Base-by-base conservation (phyloP, 2,888 invertebrate genomes). In the Drosophila testacea region DNA sequence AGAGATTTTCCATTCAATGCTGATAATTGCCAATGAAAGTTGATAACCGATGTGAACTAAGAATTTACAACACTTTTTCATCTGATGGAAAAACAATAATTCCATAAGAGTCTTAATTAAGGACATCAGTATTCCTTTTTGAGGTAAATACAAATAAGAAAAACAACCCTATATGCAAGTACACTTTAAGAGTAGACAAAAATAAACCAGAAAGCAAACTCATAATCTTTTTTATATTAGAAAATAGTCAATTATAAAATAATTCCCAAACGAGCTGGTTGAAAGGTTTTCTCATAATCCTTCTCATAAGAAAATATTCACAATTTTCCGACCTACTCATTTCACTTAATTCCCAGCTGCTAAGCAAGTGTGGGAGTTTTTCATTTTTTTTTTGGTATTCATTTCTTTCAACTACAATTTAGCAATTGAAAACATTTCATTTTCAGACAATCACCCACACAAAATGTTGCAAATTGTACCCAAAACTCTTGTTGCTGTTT, bases 381-480 rank as follows among this genome's bases (percentile, higher is more conserved):
- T 51, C 16, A 48, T 39, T 62, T 51, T 11, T 56, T 48, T 30
- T 41, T 67, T 69, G 59, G 39, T 54, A 68, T 68, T 44, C 60
- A 63, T 73, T 80, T 69, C 62, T 56, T 64, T 66, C 54, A 55
- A 44, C 50, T 64, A 63, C 64, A 77, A 68, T 71, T 73, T 77
- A 69, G 60, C 80, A 76, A 83, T 80, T 78, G 80, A 78, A 82
- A 83, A 70, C 60, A 75, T 73, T 83, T 77, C 70, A 66, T 64
- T 64, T 66, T 44, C 69, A 64, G 69, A 60, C 65, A 64, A 47
- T 52, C 67, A 57, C 63, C 66, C 69, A 64, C 73, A 71, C 70
- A 74, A 75, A 82, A 75, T 80, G 75, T 52, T 60, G 73, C 64
- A 72, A 83, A 79, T 79, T 77, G 83, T 69, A 67, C 51, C 47